Conservation (phyloP, 2,888 invertebrate species). For the Rotaria macrura region DNA sequence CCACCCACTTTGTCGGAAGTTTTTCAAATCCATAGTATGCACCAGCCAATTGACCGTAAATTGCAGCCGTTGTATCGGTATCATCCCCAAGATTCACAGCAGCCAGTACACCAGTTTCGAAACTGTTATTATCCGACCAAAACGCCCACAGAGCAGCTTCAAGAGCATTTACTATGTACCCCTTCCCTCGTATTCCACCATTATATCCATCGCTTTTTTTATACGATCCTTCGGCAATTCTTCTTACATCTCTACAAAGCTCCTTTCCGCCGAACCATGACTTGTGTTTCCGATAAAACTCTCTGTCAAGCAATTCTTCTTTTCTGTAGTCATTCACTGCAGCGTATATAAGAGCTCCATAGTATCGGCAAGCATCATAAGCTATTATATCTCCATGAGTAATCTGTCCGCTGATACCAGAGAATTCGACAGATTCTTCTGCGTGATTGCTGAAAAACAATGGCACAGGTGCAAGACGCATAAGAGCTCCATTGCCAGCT, state of each 20-base stretch:
- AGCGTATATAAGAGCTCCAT: background rate
- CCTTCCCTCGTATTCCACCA: background rate
- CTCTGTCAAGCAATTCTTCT: background rate
- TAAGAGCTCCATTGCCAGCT: background rate
- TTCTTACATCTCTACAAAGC: background rate
- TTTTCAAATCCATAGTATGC: background rate
- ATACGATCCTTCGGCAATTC: background rate
- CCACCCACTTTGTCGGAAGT: background rate
- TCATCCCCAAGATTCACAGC: background rate
- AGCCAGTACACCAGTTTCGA: background rate
- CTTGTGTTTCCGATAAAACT: background rate
- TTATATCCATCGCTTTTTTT: background rate
- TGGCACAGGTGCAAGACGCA: background rate
- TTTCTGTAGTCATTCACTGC: background rate
- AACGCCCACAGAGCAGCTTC: background rate
- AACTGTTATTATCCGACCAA: background rate
- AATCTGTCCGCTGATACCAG: background rate
- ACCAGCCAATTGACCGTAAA: conserved; percentile 1
- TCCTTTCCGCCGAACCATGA: background rate
- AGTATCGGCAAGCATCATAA: background rate
- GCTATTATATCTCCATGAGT: background rate
- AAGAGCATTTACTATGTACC: background rate
- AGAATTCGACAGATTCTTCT: background rate
- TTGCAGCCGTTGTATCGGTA: background rate
- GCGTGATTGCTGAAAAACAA: background rate